Conservation (phyloP, 2,113 vertebrate species). For the Coregonus clupeaformis region DNA sequence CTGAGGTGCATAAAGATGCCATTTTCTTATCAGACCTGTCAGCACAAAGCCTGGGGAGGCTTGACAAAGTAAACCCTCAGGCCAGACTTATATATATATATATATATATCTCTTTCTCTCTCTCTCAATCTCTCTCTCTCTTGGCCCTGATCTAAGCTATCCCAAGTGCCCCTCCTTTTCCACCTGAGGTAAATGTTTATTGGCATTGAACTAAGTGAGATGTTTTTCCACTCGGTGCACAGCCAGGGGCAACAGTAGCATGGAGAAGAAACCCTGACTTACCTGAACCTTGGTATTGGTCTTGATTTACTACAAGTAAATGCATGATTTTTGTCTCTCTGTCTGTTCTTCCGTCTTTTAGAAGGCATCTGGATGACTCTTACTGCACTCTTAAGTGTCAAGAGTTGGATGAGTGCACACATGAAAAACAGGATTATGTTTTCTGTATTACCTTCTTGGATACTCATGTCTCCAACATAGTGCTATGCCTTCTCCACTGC, state of each 20-base stretch:
- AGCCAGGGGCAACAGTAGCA: background rate
- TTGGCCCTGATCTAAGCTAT: background rate
- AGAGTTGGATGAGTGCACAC: too few relatives aligned
- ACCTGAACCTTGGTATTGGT: background rate
- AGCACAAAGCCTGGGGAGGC: background rate
- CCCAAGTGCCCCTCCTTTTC: background rate
- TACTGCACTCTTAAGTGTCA: too few relatives aligned
- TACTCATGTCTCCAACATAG: too few relatives aligned
- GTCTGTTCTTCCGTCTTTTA: too few relatives aligned
- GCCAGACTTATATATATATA: background rate
- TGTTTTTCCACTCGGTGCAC: background rate
- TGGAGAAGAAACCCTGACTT: background rate
- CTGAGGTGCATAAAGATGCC: background rate
- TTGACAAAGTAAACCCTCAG: background rate
- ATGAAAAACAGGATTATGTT: too few relatives aligned
- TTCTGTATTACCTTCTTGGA: too few relatives aligned
- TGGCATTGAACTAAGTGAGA: background rate
- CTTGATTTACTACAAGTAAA: background rate
- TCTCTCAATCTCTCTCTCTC: too few relatives aligned
- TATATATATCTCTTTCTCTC: too few relatives aligned
- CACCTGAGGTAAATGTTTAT: background rate
- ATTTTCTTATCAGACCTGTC: slow-evolving; percentile 5
- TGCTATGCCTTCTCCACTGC: too few relatives aligned
- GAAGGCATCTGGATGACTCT: too few relatives aligned
- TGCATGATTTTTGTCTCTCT: background rate